Evolutionary conservation across 1,140 invertebrate genomes (phyloP).

Genomic region (Leptonema lineaticorne): DNA sequence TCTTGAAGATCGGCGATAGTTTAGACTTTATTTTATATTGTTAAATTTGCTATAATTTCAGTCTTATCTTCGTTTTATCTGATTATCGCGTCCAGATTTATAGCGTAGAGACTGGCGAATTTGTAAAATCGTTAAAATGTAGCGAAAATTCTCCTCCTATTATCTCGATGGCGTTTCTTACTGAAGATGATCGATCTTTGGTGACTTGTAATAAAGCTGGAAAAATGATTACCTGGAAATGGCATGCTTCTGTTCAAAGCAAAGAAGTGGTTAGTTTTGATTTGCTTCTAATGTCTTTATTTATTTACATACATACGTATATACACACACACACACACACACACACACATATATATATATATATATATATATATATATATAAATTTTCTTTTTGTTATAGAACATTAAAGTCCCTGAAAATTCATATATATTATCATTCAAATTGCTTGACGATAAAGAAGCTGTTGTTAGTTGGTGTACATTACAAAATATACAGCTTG

Average conservation of each 20-base stretch:
- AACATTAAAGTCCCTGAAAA: constrained; percentile 45
- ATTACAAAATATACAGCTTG: constrained; percentile 2
- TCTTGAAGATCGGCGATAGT: neutral
- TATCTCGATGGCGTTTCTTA: constrained; percentile 44
- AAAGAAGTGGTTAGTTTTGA: constrained; percentile 46
- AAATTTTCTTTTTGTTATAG: constrained; percentile 45
- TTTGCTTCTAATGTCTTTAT: neutral
- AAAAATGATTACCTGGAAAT: constrained; percentile 51
- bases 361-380: too few relatives aligned
- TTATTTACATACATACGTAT: too few relatives aligned
- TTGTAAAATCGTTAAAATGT: constrained; percentile 43
- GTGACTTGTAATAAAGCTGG: constrained; percentile 51
- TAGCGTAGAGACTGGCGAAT: constrained; percentile 50
- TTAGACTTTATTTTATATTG: neutral
- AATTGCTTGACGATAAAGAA: constrained; percentile 49
- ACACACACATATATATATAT: too few relatives aligned
- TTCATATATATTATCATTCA: constrained; percentile 46
- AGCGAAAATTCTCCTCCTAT: constrained; percentile 30
- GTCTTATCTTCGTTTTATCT: constrained; percentile 50
- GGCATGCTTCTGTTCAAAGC: constrained; percentile 51
- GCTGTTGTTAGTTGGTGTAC: constrained; percentile 45
- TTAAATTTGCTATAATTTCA: constrained; percentile 39
- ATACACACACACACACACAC: too few relatives aligned
- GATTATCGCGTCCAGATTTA: constrained; percentile 51
- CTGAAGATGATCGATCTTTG: constrained; percentile 50